Evolutionary conservation across 2,888 invertebrate species (phyloP), one percentile per base, ranked within the genome.

Genomic region (Phlogophora meticulosa): DNA sequence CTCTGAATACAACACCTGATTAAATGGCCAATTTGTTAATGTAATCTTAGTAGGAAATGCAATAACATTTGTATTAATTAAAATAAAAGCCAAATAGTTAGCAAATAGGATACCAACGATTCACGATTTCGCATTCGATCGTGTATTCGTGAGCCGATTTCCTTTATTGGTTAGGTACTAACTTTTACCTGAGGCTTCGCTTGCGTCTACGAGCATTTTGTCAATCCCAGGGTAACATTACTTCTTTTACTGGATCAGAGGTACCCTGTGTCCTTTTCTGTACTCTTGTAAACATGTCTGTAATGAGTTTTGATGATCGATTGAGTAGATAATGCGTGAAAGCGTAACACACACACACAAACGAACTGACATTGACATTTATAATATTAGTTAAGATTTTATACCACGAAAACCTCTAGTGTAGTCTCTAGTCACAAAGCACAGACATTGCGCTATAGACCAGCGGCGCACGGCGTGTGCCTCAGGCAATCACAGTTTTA

Each of bases 111-210:
- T 40, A 40, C 2, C 2, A 42, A 60, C 55, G 40, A 28, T 55
- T 28, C 72, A 71, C 48, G 72, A 48, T 49, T 60, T 42, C 28
- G 11, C 28, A 42, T 28, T 67, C 34, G 13, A 40, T 67, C 40
- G 72, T 48, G 71, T 48, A 59, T n/a, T 67, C 40, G 72, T 48
- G 71, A 59, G 71, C 13, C n/a, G 38, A 20, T 34, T 1, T 34
- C 34, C 4, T 60, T 71, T 38, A 34, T 58, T 38, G n/a, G 3
- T 28, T 28, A 4, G 64, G 20, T n/a, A n/a, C n/a, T n/a, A n/a
- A n/a, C n/a, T n/a, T n/a, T n/a, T n/a, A n/a, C n/a, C n/a, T n/a
- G n/a, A n/a, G n/a, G n/a, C n/a, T n/a, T n/a, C n/a, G n/a, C n/a
- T n/a, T n/a, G n/a, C n/a, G n/a, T n/a, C n/a, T n/a, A n/a, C n/a